Evolutionary conservation across 1,140 invertebrate genomes (phyloP), one percentile per base, ranked within the genome.

Genomic region (Euschistus heros): DNA sequence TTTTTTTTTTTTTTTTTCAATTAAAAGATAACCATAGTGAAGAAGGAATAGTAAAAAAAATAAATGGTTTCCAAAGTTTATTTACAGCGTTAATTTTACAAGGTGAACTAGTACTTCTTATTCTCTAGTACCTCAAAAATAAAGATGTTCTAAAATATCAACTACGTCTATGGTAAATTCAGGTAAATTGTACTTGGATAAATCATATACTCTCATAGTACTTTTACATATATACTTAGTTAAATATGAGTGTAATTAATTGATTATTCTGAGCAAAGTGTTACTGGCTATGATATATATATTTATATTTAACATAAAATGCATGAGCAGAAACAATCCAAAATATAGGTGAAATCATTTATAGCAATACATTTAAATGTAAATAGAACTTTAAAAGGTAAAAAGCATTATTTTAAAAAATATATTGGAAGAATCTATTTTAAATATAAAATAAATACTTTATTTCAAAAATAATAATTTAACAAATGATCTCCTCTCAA

Each of bases 61-160:
- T 37, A 37, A 37, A 37, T 37, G 33, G 33, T 37, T 37, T 37
- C 33, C 33, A 37, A 37, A 37, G 10, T 50, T 50, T 50, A 50
- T 50, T 50, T 50, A 50, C 47, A 50, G 47, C 22, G n/a, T 50
- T 50, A 50, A 50, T 50, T 50, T 50, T 50, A 50, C 47, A 50
- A 20, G 33, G n/a, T 50, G 22, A 22, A 13, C 47, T 50, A 50
- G 47, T 20, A n/a, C 13, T 7, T 30, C 46, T 47, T 47, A 47
- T 47, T 15, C 15, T 47, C 47, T 50, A 50, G 22, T 18, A 50
- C n/a, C 33, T 50, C 47, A 50, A 50, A 50, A 50, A 50, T 50
- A 50, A 50, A 20, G 47, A 20, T 50, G 47, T 22, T 50, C 47
- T 50, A 50, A 50, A 18, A 20, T 50, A 22, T 50, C 22, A 50